phyloP scores from a whole-genome alignment of 2,113 vertebrate species.

The Protobothrops mucrosquamatus region DNA sequence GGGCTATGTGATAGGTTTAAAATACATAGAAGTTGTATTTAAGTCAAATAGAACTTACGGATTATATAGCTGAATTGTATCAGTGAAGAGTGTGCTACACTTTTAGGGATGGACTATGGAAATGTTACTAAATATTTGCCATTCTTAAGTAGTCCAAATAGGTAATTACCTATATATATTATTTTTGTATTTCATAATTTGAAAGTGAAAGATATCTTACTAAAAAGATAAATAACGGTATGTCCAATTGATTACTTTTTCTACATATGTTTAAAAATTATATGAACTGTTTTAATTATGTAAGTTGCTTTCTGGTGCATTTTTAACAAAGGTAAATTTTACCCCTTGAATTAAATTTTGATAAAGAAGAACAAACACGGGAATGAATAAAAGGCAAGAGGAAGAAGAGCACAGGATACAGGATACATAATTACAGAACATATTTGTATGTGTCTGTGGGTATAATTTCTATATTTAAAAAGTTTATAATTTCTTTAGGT shows the following conservation, averaged over 20 bases:
- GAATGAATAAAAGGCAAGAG: not conserved
- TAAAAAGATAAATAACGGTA: not conserved
- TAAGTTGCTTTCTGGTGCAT: not conserved
- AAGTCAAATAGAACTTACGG: not conserved
- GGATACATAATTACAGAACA: not conserved
- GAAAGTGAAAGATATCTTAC: not conserved
- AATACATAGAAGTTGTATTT: not conserved
- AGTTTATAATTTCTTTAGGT: conserved; percentile 69
- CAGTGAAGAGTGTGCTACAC: not conserved
- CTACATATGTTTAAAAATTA: not conserved
- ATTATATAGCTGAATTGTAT: not conserved
- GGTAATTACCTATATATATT: not conserved
- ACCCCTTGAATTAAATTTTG: not conserved
- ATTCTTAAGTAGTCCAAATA: not conserved
- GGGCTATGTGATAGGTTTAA: not conserved
- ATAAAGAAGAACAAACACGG: not conserved
- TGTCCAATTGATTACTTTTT: not conserved
- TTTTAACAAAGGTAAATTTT: not conserved
- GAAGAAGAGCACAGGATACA: not conserved
- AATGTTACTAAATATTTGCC: not conserved
- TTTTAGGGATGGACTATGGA: not conserved
- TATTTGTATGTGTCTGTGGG: not conserved
- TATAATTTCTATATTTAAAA: not conserved
- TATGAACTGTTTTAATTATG: not conserved
- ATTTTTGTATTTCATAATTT: not conserved